Base-by-base conservation (phyloP, 2,888 invertebrate species). In the Aspidapion aeneum region DNA sequence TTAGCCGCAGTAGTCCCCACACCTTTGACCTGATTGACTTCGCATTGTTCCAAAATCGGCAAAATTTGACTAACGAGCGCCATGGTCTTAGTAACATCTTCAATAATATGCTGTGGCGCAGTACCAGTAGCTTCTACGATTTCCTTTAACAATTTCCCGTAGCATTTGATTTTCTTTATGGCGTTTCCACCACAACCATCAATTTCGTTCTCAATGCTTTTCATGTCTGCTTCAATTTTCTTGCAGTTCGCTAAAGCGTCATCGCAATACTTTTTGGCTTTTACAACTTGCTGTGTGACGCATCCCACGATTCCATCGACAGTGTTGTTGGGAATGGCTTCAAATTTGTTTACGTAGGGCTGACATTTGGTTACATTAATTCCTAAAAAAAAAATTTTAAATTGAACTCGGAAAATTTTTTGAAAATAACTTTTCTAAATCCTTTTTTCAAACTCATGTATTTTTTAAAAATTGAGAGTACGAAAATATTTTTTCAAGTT, bases 361-460 rank as follows among this genome's bases (percentile, higher is more conserved):
- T 67, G 63, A 35, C 67, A 67, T 48, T 58, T 55, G 18, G 55
- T n/a, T 17, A 67, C 59, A 55, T 67, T 63, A 19, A 65, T 57
- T 60, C 64, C 66, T 62, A 56, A 60, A 54, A n/a, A n/a, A n/a
- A n/a, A n/a, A n/a, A n/a, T n/a, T 1, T 56, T 56, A 1, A n/a
- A 1, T 17, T 1, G 16, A 18, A 21, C 12, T 56, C 9, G 21
- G 20, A 57, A 48, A 57, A 18, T 56, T 12, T 18, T 1, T 51
- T 21, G n/a, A 2, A 1, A 9, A 48, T 58, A 58, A 18, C 18
- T 56, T 17, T n/a, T n/a, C n/a, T n/a, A n/a, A n/a, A n/a, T n/a
- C n/a, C n/a, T n/a, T n/a, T n/a, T n/a, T n/a, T n/a, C n/a, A n/a
- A n/a, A n/a, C n/a, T n/a, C n/a, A n/a, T n/a, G n/a, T n/a, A n/a